A percentile compares a stretch with the other conserved stretches of the same genome.
These are phyloP conservation scores for Triplophysa dalaica DNA, from an alignment of 2,113 vertebrate species.

Conservation along the genomic window DNA sequence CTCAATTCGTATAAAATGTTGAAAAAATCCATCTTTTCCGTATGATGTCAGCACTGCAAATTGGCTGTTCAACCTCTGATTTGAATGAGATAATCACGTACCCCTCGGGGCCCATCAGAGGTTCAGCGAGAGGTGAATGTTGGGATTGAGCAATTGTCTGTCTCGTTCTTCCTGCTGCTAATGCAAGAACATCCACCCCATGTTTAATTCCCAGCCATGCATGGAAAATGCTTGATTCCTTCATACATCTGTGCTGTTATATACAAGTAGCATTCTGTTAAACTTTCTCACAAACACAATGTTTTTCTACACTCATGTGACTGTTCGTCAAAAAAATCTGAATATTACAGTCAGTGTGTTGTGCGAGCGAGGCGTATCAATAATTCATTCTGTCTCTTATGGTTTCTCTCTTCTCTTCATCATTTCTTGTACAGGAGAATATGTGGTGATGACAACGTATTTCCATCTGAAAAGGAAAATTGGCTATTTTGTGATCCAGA, in stretches of 20 bases:
- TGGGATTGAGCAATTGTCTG: background rate
- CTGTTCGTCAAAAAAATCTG: slow-evolving; percentile 49
- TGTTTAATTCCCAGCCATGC: background rate
- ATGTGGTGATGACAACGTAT: slow-evolving; percentile 98
- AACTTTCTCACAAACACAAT: background rate
- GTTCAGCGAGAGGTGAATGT: background rate
- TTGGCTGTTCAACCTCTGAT: background rate
- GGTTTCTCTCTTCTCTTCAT: slow-evolving; percentile 52
- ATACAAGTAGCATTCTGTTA: slow-evolving; percentile 31
- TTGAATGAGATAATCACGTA: slow-evolving; percentile 2
- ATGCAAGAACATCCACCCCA: slow-evolving; percentile 15
- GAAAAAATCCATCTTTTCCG: too few relatives aligned
- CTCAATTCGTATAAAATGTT: too few relatives aligned
- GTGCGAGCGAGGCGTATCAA: slow-evolving; percentile 58
- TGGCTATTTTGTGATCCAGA: slow-evolving; percentile 98
- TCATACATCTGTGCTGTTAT: background rate
- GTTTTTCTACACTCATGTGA: slow-evolving; percentile 39
- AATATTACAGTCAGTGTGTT: slow-evolving; percentile 55
- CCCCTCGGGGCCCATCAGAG: background rate
- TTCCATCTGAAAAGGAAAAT: slow-evolving; percentile 99
- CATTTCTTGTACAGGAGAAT: slow-evolving; percentile 81
- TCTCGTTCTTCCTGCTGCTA: background rate
- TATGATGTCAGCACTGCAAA: slow-evolving; percentile 2
- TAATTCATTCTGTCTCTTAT: slow-evolving; percentile 60
- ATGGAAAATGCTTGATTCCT: slow-evolving; percentile 4